phyloP scores from a whole-genome alignment of 2,113 vertebrate species.

The Numida meleagris region DNA sequence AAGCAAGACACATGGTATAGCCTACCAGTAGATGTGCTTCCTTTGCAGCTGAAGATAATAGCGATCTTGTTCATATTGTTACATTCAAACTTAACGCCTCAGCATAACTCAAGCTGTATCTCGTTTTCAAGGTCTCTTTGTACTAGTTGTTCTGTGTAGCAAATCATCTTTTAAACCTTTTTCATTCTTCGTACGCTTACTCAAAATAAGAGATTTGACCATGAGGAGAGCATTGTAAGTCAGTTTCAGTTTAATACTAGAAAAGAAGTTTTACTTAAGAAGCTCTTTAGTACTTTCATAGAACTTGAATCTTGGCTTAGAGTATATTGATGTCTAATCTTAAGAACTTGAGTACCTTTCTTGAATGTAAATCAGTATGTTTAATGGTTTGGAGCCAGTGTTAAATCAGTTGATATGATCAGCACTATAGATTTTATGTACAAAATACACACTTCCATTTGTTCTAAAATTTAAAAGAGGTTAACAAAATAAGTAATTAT shows the following conservation, averaged over 20 bases:
- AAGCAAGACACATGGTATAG: background rate
- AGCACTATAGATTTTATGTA: background rate
- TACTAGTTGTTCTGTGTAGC: background rate
- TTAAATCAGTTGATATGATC: background rate
- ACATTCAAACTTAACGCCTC: background rate
- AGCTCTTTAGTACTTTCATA: background rate
- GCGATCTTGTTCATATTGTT: background rate
- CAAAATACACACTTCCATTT: background rate
- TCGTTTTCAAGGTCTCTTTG: background rate
- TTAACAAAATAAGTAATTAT: background rate
- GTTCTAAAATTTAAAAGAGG: background rate
- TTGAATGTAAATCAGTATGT: background rate
- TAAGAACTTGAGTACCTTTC: rapidly evolving
- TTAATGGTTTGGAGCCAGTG: background rate
- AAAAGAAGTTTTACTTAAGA: background rate
- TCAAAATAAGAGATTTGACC: background rate
- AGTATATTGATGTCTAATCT: background rate
- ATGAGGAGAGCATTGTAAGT: rapidly evolving
- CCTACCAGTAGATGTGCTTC: background rate
- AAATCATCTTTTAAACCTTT: background rate
- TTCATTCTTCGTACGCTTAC: background rate
- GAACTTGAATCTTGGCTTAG: background rate
- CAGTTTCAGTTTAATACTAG: background rate
- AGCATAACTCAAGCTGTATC: background rate
- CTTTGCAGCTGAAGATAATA: background rate